Evolutionary conservation across 2,888 invertebrate species (phyloP), one percentile per base, ranked within the genome.

Genomic region (Acleris emargana): DNA sequence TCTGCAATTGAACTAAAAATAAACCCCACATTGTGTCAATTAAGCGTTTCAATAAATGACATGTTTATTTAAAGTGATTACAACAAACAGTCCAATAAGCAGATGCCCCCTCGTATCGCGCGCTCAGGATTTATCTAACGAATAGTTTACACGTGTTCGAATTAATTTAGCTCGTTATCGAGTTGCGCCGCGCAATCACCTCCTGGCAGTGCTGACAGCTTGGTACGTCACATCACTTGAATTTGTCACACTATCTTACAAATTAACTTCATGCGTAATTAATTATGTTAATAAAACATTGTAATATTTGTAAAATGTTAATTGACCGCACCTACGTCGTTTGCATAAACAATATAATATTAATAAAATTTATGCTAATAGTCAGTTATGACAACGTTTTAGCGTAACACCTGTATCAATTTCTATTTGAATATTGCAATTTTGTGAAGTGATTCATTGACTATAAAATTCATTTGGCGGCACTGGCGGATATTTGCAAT

Each of bases 91-190:
- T 79, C 79, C 78, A 81, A 87, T 82, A 76, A 81, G 81, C 87
- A 87, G 83, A 82, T 81, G 82, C 73, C 77, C 32, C 64, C 63
- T 67, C 38, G 38, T 38, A 38, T 38, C 38, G 13, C 69, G 43
- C 58, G 67, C 78, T 76, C 75, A 74, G 79, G 76, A 77, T 80
- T 87, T 87, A 89, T 88, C 87, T 85, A 84, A 85, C 82, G 83
- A 78, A 83, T 83, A 87, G 88, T 84, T 84, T 84, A 87, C 90
- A 90, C 87, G 89, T 90, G 90, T 86, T 82, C 72, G 76, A 78
- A 86, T 89, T 86, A 88, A 88, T 88, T 86, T 76, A 80, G 75
- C 79, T 81, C 75, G 81, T 87, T 89, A 89, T 88, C 87, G 77
- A 80, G 77, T 81, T 78, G 79, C 84, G 84, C 80, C 82, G 83